Evolutionary conservation across 2,113 vertebrate species (phyloP), one percentile per base, ranked within the genome.

Genomic region (Heterotis niloticus): DNA sequence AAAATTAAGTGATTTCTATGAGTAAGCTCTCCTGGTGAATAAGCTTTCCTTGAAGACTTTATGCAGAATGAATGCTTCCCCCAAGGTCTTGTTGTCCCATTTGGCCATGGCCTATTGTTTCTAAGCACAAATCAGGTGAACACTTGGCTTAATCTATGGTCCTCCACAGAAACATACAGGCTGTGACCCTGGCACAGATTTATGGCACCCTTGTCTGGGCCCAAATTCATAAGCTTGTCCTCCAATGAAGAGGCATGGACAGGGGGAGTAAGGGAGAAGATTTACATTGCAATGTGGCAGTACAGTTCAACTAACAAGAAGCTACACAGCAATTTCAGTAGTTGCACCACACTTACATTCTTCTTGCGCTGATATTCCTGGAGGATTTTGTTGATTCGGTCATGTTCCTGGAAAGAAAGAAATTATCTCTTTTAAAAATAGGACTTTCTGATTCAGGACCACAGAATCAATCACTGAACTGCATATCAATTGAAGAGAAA

Each of bases 331-430:
- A n/a, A 54, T 10, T n/a, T 4, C 34, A 73, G 16, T 13, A 23
- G 2, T 1, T 13, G 5, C 56, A 17, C 24, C 16, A 59, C 29
- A 91, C 96, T 96, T 84, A 99, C 98, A 0, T 95, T 95, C 90
- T 96, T 98, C 86, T 98, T 99, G 88, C 89, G 96, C 88, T 92
- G 93, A 86, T 97, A 98, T 0, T 98, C 95, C 86, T 97, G 94
- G 66, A 96, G 89, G 88, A 99, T 95, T 86, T 89, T 94, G 84
- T 91, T 90, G 82, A 99, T 95, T 77, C 97, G 94, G 70, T 97
- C 95, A 16, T 91, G 92, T 86, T 99, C 97, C 97, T 99, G 85
- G 65, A 83, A 85, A 59, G 71, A 84, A 81, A 62, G 13, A 69
- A 29, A 16, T 28, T 17, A 52, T 52, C 10, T 18, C 18, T n/a